Percentiles rank a stretch among this genome's conserved stretches.
These are phyloP conservation scores for Tachina fera DNA, from an alignment of 2,888 invertebrate genomes.

Conservation along the genomic window DNA sequence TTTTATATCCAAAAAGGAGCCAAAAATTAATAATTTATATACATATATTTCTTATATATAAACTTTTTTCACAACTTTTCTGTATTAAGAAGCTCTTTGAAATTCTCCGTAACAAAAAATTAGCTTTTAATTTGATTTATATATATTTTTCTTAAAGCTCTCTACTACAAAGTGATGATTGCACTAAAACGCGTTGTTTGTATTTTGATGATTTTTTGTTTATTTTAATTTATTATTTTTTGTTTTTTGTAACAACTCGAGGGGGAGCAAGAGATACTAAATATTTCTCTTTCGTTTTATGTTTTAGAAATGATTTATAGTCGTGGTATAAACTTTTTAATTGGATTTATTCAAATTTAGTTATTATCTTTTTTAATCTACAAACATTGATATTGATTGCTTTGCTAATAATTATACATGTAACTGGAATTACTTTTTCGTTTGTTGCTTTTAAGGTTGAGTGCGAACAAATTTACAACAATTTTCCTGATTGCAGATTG, in stretches of 20 bases:
- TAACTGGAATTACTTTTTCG: constrained; percentile 11
- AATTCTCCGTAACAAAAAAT: constrained; percentile 70
- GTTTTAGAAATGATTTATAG: constrained; percentile 4
- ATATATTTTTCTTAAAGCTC: constrained; percentile 78
- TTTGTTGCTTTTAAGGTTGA: constrained; percentile 4
- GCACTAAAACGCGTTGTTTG: constrained; percentile 79
- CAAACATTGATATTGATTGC: constrained; percentile 47
- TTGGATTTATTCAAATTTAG: constrained; percentile 33
- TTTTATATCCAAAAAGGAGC: constrained; percentile 54
- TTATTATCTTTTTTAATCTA: constrained; percentile 21
- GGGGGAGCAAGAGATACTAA: constrained; percentile 28
- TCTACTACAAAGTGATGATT: constrained; percentile 77
- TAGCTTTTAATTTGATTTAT: constrained; percentile 67
- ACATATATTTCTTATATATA: constrained; percentile 16
- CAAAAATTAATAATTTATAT: constrained; percentile 48
- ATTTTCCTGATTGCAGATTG: constrained; percentile 44
- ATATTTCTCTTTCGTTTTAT: constrained; percentile 19
- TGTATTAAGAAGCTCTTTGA: constrained; percentile 78
- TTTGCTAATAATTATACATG: constrained; percentile 27
- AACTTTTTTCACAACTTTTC: constrained; percentile 78
- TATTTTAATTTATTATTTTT: no score
- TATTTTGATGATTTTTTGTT: constrained; percentile 31
- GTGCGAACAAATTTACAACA: constrained; percentile 40
- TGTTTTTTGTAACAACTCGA: constrained; percentile 16
- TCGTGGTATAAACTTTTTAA: constrained; percentile 37